Evolutionary conservation across 35 echinoderm and acorn worm species (phyloP).

Genomic region (Heliocidaris erythrogramma): DNA sequence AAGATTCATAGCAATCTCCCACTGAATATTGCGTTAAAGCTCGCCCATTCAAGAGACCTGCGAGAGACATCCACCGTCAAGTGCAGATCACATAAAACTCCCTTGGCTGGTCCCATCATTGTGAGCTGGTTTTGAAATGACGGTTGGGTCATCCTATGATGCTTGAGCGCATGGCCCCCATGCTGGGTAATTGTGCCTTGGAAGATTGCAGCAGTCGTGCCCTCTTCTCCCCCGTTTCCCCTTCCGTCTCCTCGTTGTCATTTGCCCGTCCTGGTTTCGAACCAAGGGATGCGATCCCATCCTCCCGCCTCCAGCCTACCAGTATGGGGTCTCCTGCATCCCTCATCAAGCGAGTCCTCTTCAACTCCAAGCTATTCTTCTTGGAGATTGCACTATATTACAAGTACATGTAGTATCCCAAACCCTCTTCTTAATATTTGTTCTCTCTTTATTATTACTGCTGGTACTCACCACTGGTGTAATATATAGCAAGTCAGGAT

Average conservation of each 20-base stretch:
- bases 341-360: background rate
- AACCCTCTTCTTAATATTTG: no score
- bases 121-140: background rate
- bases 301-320: constrained; percentile 32
- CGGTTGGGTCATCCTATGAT: background rate
- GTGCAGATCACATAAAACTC: background rate
- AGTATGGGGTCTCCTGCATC: background rate
- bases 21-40: background rate
- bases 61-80: background rate
- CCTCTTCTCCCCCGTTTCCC: constrained; percentile 18
- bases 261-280: no score
- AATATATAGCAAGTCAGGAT: no score
- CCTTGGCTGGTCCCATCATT: constrained; percentile 6
- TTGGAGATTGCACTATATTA: background rate
- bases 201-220: constrained; percentile 28
- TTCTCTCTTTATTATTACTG: no score
- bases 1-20: background rate
- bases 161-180: background rate
- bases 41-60: background rate
- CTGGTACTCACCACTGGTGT: no score
- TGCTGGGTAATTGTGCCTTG: constrained; percentile 37
- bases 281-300: background rate
- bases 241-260: background rate
- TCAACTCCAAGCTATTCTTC: background rate
- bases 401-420: no score